These are phyloP conservation scores for Ectemnius continuus DNA, from an alignment of 2,888 invertebrate species.

Conservation along the genomic window DNA sequence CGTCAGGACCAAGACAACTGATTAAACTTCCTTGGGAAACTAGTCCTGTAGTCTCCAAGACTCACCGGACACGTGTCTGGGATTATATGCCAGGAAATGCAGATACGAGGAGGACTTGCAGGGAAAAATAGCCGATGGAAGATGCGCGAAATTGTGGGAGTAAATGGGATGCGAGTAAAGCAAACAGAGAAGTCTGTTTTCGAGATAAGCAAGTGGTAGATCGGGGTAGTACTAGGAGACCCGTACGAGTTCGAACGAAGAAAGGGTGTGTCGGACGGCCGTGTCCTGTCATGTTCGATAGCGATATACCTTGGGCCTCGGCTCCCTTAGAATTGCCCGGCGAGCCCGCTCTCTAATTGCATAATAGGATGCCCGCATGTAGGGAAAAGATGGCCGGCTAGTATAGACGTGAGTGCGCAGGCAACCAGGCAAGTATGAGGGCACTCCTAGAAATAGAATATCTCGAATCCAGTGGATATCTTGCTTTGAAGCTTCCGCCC, in stretches of 20 bases:
- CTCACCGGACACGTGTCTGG: constrained; percentile 15
- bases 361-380: constrained; percentile 76
- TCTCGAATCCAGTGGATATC: constrained; percentile 26
- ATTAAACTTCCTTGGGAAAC: constrained; percentile 54
- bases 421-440: constrained; percentile 39
- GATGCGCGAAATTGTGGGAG: too few species aligned
- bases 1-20: constrained; percentile 47
- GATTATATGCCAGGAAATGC: background rate
- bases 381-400: constrained; percentile 60
- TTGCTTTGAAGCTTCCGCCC: background rate
- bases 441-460: constrained; percentile 51
- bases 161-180: constrained; percentile 2
- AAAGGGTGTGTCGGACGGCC: constrained; percentile 78
- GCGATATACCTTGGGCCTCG: constrained; percentile 74
- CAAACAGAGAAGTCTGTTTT: constrained; percentile 66
- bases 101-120: background rate
- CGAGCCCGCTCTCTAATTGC: constrained; percentile 74
- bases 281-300: constrained; percentile 78
- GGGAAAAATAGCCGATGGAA: background rate
- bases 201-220: constrained; percentile 71
- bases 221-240: constrained; percentile 55
- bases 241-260: constrained; percentile 75
- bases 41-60: constrained; percentile 45
- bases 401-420: constrained; percentile 44
- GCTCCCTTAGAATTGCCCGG: constrained; percentile 72